A percentile compares a stretch with the other conserved stretches of the same genome.
Conservation (phyloP, 1,140 invertebrate species). For the Steinernema feltiae region DNA sequence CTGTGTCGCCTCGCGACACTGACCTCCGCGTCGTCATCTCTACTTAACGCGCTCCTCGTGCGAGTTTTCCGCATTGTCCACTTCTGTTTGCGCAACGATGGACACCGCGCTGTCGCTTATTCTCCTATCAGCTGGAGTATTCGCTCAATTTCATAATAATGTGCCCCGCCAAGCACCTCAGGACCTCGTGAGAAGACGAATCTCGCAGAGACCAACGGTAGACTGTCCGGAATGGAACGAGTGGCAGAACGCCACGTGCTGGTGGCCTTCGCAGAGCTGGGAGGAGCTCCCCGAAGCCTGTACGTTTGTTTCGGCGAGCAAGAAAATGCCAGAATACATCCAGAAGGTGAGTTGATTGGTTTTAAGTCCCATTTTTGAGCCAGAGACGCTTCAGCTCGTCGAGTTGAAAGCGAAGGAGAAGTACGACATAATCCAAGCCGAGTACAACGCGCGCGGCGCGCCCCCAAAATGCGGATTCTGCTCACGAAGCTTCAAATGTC, state of each 20-base stretch:
- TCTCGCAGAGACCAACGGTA: not conserved
- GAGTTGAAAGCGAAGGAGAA: conserved; percentile 22
- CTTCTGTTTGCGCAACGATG: not conserved
- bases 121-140: not conserved
- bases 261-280: conserved; percentile 20
- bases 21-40: not conserved
- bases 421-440: conserved; percentile 24
- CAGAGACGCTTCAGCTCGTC: conserved; percentile 22
- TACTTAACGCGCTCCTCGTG: not conserved
- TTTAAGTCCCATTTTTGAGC: conserved; percentile 15
- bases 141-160: not conserved
- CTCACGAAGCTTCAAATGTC: conserved; percentile 24
- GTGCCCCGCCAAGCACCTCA: not conserved
- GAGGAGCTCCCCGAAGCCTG: conserved; percentile 21
- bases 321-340: conserved; percentile 20
- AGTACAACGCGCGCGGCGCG: conserved; percentile 28
- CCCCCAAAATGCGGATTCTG: conserved; percentile 26
- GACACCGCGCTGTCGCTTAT: not conserved
- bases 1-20: not conserved
- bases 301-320: conserved; percentile 16
- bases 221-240: not conserved
- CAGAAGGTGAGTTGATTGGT: conserved; percentile 21
- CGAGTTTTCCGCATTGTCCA: not conserved
- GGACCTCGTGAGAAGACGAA: not conserved
- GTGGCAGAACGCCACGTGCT: conserved; percentile 25